phyloP scores from a whole-genome alignment of 2,797 vertebrate species.

The Sebastes dallii region DNA sequence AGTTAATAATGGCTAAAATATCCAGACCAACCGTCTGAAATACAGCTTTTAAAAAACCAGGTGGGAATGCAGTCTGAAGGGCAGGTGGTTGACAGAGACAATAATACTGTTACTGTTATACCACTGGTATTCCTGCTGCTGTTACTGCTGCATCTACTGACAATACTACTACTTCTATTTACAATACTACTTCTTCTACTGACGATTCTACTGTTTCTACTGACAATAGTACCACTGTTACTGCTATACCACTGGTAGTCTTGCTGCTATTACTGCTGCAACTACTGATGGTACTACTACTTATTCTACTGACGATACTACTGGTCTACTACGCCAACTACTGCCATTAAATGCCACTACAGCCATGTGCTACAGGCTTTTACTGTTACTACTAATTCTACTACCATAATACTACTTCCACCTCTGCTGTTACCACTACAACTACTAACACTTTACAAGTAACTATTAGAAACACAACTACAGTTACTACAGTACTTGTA shows the following conservation, averaged over 20 bases:
- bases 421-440: background rate
- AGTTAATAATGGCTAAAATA: too few species aligned
- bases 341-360: background rate
- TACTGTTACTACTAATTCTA: background rate
- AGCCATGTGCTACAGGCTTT: background rate
- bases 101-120: background rate
- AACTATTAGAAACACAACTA: too few species aligned
- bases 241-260: background rate
- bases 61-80: too few species aligned
- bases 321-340: too few species aligned
- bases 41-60: too few species aligned
- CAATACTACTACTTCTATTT: background rate
- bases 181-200: background rate
- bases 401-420: background rate
- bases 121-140: background rate
- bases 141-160: background rate
- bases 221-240: background rate
- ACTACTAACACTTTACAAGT: background rate
- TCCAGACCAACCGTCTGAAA: too few species aligned
- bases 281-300: background rate
- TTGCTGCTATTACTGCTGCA: background rate
- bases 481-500: background rate
- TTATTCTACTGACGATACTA: too few species aligned
- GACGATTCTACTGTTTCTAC: background rate
- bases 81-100: too few species aligned